Base-by-base conservation (phyloP, 2,797 vertebrate genomes). In the Dermochelys coriacea region DNA sequence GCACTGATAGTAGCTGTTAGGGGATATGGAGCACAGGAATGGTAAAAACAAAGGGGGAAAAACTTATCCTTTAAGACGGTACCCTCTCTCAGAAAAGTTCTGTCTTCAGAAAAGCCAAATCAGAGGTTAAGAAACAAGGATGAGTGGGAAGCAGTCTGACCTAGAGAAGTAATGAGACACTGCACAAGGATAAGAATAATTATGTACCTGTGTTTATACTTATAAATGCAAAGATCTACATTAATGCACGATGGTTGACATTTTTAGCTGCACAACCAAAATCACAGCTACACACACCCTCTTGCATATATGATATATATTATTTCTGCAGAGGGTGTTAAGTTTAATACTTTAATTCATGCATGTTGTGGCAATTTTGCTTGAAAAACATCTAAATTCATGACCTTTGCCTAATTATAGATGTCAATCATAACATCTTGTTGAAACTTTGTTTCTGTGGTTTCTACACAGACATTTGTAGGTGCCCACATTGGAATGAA, bases 281-380 rank as follows among this genome's bases (percentile, higher is more conserved):
- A 57, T 1, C 18, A 84, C 79, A 93, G 95, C 74, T 23, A 92
- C 90, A 88, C 51, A 91, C 91, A 91, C 49, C 51, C 18, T 86
- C 16, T 45, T 86, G 61, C 37, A 91, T 93, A 92, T 0, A 1
- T 31, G 12, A 15, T 49, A 75, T 45, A 64, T 19, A 37, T 75
- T 45, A 75, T 25, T 27, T 74, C 41, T 74, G 6, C 37, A 75
- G 25, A 47, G 12, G 12, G 25, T 75, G 41, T 75, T 75, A 19
- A 29, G 41, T 47, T 75, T 86, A 95, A 84, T 57, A 93, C 80
- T 95, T 94, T 84, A 94, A 94, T 95, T 94, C 78, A 95, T 55
- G 89, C 31, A 68, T n/a, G 61, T 52, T 94, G 87, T 84, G 0
- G 0, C 88, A 95, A 49, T 29, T 47, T 27, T 1, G 1, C 27